phyloP scores from a whole-genome alignment of 2,797 vertebrate species.

The Tangara arthus region DNA sequence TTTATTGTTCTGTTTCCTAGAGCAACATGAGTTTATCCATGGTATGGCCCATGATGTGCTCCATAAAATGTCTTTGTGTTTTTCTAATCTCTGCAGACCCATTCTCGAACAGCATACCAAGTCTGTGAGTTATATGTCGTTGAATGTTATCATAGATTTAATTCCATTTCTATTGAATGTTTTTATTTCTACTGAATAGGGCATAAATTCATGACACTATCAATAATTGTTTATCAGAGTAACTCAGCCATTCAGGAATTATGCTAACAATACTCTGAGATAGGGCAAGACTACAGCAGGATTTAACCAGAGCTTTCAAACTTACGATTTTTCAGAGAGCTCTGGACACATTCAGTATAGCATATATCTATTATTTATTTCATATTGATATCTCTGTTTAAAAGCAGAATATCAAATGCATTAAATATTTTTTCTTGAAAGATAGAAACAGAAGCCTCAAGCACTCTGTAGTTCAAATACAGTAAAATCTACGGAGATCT shows the following conservation, averaged over 20 bases:
- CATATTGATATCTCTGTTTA: background rate
- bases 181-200: background rate
- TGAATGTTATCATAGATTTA: background rate
- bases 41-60: background rate
- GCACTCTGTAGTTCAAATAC: background rate
- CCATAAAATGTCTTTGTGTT: background rate
- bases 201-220: background rate
- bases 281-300: accelerated
- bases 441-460: background rate
- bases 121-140: background rate
- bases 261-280: background rate
- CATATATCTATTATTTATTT: background rate
- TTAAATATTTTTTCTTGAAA: background rate
- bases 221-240: background rate
- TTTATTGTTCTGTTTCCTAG: background rate
- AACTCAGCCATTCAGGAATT: background rate
- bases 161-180: background rate
- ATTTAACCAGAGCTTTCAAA: background rate
- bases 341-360: background rate
- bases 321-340: background rate
- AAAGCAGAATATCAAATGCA: background rate
- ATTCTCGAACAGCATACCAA: background rate
- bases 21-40: background rate
- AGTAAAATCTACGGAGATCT: background rate
- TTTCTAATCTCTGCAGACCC: background rate